Percentiles rank a stretch among this genome's conserved stretches.
phyloP scores from a whole-genome alignment of 1,140 invertebrate genomes.

The Caenorhabditis latens region DNA sequence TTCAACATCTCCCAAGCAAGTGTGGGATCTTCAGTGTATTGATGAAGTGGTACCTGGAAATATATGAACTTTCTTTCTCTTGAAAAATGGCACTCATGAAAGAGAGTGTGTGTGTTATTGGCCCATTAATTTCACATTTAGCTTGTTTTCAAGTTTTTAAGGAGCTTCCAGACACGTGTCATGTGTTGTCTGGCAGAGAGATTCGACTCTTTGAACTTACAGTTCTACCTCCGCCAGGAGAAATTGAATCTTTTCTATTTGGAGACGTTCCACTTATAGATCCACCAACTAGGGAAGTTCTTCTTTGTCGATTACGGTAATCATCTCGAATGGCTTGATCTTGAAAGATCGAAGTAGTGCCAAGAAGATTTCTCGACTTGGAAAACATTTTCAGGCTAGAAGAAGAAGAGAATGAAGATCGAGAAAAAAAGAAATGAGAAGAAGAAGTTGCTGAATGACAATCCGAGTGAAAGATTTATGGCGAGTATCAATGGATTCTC shows the following conservation, averaged over 20 bases:
- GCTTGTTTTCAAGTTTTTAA: conserved; percentile 13
- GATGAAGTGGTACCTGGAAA: conserved; percentile 66
- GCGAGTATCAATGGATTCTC: neutral
- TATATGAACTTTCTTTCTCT: neutral
- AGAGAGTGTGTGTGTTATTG: neutral
- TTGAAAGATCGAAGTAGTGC: conserved; percentile 42
- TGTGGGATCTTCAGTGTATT: conserved; percentile 69
- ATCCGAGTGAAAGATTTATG: conserved; percentile 35
- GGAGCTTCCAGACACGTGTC: neutral
- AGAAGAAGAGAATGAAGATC: neutral
- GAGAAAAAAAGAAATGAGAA: neutral
- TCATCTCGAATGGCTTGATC: conserved; percentile 26
- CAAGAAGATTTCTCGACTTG: conserved; percentile 52
- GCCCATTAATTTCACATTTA: neutral
- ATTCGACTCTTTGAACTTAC: conserved; percentile 15
- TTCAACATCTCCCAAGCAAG: conserved; percentile 70
- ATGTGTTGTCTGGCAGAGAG: neutral
- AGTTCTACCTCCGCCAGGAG: neutral
- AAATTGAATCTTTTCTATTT: conserved; percentile 7
- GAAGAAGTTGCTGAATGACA: neutral
- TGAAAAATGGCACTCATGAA: neutral
- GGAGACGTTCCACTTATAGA: conserved; percentile 19
- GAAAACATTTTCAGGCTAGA: conserved; percentile 54
- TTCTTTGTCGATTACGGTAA: conserved; percentile 12
- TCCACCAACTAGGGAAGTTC: conserved; percentile 20